Evolutionary conservation across 2,888 invertebrate species (phyloP).

Genomic region (Carterocephalus palaemon): DNA sequence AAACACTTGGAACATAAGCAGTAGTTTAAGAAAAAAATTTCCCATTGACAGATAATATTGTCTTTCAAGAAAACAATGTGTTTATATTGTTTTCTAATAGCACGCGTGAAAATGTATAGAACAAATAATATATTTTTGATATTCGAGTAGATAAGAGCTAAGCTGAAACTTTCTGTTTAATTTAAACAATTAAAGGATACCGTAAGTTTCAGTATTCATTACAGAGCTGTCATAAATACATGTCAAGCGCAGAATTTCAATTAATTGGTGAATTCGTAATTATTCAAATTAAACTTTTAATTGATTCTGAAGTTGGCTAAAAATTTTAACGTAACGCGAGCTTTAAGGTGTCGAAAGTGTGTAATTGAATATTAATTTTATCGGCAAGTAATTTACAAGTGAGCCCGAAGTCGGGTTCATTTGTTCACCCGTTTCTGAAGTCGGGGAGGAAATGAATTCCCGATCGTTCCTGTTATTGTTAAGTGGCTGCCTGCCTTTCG

Average conservation of each 20-base stretch:
- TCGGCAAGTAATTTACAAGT: constrained; percentile 33
- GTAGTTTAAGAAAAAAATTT: too few relatives aligned
- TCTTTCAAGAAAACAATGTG: too few relatives aligned
- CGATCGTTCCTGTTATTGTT: too few relatives aligned
- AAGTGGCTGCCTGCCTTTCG: too few relatives aligned
- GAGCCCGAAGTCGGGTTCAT: neutral
- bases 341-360: constrained; percentile 21
- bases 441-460: too few relatives aligned
- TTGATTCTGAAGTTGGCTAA: constrained; percentile 36
- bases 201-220: constrained; percentile 15
- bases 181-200: constrained; percentile 9
- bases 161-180: too few relatives aligned
- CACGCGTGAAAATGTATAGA: too few relatives aligned
- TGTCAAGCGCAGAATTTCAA: constrained; percentile 20
- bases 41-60: too few relatives aligned
- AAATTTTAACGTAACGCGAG: constrained; percentile 17
- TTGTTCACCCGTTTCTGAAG: neutral
- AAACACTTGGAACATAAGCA: too few relatives aligned
- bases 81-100: too few relatives aligned
- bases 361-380: constrained; percentile 36
- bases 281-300: constrained; percentile 37
- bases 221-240: constrained; percentile 16
- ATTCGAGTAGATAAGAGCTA: too few relatives aligned
- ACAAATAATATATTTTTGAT: too few relatives aligned
- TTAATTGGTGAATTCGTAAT: constrained; percentile 31